phyloP scores from a whole-genome alignment of 2,113 vertebrate species.

The Bujurquina vittata region DNA sequence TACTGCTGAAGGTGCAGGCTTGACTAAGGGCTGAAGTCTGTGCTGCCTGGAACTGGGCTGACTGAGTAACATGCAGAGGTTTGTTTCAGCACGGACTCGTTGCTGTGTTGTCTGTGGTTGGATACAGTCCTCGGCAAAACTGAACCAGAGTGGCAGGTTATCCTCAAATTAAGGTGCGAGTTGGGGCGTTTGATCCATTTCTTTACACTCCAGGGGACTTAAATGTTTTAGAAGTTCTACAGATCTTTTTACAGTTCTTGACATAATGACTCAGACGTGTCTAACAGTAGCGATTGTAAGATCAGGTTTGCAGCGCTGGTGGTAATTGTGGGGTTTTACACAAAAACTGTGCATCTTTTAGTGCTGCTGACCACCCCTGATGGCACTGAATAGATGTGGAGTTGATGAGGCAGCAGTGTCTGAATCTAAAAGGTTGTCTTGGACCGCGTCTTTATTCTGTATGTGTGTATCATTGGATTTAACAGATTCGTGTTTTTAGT shows the following conservation, averaged over 20 bases:
- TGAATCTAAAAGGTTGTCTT: background rate
- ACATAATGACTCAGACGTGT: conserved; percentile 16
- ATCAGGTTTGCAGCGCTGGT: conserved; percentile 4
- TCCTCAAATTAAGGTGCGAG: background rate
- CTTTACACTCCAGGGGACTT: conserved; percentile 30
- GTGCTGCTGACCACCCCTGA: background rate
- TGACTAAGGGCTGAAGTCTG: conserved; percentile 52
- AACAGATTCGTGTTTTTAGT: conserved; percentile 52
- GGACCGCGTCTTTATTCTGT: conserved; percentile 8
- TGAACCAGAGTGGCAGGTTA: conserved; percentile 13
- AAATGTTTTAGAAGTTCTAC: background rate
- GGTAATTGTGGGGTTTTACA: conserved; percentile 17
- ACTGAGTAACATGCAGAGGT: background rate
- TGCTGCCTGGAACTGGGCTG: conserved; percentile 70
- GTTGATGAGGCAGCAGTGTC: background rate
- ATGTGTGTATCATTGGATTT: conserved; percentile 17
- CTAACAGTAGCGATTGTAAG: background rate
- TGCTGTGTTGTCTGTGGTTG: background rate
- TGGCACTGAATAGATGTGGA: background rate
- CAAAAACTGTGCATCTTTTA: background rate
- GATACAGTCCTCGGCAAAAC: background rate
- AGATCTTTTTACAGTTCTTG: conserved; percentile 31
- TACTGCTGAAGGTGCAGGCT: conserved; percentile 57
- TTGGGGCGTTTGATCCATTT: background rate
- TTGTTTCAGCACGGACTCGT: background rate